These are phyloP conservation scores for Microctenopoma lineatum DNA, from an alignment of 2,797 vertebrate species.

Conservation along the genomic window DNA sequence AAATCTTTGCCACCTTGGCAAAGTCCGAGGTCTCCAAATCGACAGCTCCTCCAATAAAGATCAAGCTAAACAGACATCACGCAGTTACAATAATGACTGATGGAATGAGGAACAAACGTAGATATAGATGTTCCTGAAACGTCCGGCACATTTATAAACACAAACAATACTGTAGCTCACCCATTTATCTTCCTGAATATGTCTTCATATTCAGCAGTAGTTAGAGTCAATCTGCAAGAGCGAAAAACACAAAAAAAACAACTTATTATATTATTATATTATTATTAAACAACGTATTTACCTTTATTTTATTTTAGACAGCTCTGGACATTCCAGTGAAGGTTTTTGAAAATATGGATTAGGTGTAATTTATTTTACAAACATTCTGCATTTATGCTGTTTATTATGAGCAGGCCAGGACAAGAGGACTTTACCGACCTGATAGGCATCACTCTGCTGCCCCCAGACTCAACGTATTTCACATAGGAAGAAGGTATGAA, in stretches of 20 bases:
- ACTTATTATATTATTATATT: too few species aligned
- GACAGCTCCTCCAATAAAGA: constrained; percentile 82
- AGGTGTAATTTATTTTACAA: too few species aligned
- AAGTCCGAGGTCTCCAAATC: constrained; percentile 80
- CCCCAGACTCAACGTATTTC: constrained; percentile 84
- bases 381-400: neutral
- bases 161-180: constrained; percentile 58
- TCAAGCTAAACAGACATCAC: constrained; percentile 61
- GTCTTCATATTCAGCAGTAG: constrained; percentile 78
- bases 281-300: neutral
- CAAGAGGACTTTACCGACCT: constrained; percentile 64
- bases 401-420: neutral
- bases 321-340: neutral
- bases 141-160: neutral
- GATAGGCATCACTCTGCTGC: constrained; percentile 85
- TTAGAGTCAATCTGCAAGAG: constrained; percentile 76
- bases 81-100: neutral
- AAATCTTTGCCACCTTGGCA: constrained; percentile 79
- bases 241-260: neutral
- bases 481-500: constrained; percentile 86
- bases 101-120: neutral
- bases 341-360: neutral
- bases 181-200: constrained; percentile 86
- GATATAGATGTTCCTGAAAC: neutral
- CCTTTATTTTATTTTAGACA: neutral